Evolutionary conservation across 2,113 vertebrate genomes (phyloP), one percentile per base, ranked within the genome.

Genomic region (Microcebus lehilahytsara): DNA sequence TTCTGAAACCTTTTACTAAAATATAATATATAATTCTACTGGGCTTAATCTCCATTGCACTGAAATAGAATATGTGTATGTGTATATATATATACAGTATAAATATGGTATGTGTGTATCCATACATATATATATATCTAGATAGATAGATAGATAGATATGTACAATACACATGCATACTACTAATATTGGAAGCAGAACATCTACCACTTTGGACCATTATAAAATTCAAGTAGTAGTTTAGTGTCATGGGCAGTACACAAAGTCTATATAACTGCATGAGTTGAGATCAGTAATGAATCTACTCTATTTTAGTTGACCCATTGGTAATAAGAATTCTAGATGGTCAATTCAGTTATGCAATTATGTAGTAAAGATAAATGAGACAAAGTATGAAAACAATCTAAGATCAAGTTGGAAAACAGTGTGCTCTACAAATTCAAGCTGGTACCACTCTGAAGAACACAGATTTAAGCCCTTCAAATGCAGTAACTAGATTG

Each of bases 301-400:
- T 13, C 53, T 3, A 77, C 10, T 67, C 62, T 77, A 67, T 81
- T 85, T 92, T 60, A 85, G 58, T 84, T 85, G 37, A 37, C 16
- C 22, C n/a, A 53, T 5, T 81, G 22, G 30, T 60, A 69, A 56
- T 64, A 95, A 85, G 20, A 93, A 94, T 40, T 94, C 27, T 81
- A 81, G 51, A 53, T 75, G 49, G 12, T 53, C 77, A 85, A n/a
- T 81, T 92, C 23, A 93, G 92, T 91, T 58, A 85, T 25, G n/a
- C 3, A 90, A 49, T 78, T 40, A 67, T 2, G 5, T 56, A 30
- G 42, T 80, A 93, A 87, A 98, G 40, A 60, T 66, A 84, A 89
- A 92, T 64, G n/a, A 96, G 40, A 89, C 40, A 71, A 91, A 60
- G 16, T 56, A 83, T 69, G 25, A 85, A 95, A 93, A 91, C 77